These are phyloP conservation scores for Cyanoliseus patagonus DNA, from an alignment of 2,113 vertebrate species.

Conservation along the genomic window DNA sequence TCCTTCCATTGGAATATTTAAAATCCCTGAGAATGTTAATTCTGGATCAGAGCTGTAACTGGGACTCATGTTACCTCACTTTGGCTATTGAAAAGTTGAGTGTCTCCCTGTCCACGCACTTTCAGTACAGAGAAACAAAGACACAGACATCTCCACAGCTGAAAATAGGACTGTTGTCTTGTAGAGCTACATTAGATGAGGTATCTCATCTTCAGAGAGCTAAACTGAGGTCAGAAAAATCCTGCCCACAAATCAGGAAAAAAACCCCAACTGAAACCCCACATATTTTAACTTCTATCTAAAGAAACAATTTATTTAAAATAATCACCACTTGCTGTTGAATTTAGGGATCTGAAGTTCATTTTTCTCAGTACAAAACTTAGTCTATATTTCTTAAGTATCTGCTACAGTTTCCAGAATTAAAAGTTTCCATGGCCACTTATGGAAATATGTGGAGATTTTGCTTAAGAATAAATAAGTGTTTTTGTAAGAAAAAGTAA, in stretches of 20 bases:
- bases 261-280: rapidly evolving
- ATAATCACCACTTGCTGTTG: not conserved
- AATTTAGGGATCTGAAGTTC: not conserved
- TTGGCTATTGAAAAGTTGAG: not conserved
- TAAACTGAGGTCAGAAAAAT: not conserved
- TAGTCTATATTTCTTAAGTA: not conserved
- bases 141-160: not conserved
- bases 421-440: not conserved
- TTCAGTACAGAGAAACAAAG: not conserved
- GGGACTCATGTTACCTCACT: not conserved
- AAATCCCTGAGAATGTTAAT: not conserved
- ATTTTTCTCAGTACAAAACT: not conserved
- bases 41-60: not conserved
- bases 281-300: not conserved
- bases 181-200: not conserved
- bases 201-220: not conserved
- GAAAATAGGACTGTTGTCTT: not conserved
- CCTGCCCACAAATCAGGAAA: not conserved
- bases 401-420: not conserved
- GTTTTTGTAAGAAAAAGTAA: not conserved
- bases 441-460: not conserved
- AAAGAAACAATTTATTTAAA: not conserved
- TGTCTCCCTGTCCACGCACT: not conserved
- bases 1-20: not conserved
- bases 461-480: not conserved